Evolutionary conservation across 2,797 vertebrate species (phyloP).

Genomic region (Enoplosus armatus): DNA sequence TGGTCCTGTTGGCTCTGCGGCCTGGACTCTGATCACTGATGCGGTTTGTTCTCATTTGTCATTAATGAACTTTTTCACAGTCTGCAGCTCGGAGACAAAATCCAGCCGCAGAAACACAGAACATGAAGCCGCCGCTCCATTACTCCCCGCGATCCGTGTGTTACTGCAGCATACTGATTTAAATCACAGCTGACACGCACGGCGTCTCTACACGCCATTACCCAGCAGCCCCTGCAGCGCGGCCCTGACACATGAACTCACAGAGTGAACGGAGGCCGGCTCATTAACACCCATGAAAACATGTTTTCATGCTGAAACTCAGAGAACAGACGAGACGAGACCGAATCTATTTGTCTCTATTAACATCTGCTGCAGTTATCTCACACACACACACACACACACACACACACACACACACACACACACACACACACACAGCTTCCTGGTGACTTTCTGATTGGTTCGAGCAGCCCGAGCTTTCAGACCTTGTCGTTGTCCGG

Average conservation of each 20-base stretch:
- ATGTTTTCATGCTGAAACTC: conserved; percentile 19
- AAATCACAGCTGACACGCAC: conserved; percentile 5
- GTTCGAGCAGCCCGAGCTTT: conserved; percentile 13
- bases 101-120: not conserved
- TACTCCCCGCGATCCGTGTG: not conserved
- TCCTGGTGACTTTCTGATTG: conserved; percentile 37
- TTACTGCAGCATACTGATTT: not conserved
- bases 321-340: conserved; percentile 8
- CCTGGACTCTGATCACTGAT: not conserved
- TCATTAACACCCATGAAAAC: conserved; percentile 22
- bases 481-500: not conserved
- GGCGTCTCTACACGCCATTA: conserved; percentile 24
- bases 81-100: not conserved
- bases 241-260: not conserved
- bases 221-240: conserved; percentile 49
- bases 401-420: conserved; percentile 1
- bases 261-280: conserved; percentile 1
- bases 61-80: not conserved
- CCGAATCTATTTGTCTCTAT: conserved; percentile 34
- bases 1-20: not conserved
- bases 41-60: not conserved
- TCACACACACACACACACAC: conserved; percentile 1
- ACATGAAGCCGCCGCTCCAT: conserved; percentile 10
- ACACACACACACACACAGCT: conserved; percentile 1
- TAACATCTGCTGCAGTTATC: not conserved